These are phyloP conservation scores for Drosophila falleni DNA, from an alignment of 2,888 invertebrate species.

Conservation along the genomic window DNA sequence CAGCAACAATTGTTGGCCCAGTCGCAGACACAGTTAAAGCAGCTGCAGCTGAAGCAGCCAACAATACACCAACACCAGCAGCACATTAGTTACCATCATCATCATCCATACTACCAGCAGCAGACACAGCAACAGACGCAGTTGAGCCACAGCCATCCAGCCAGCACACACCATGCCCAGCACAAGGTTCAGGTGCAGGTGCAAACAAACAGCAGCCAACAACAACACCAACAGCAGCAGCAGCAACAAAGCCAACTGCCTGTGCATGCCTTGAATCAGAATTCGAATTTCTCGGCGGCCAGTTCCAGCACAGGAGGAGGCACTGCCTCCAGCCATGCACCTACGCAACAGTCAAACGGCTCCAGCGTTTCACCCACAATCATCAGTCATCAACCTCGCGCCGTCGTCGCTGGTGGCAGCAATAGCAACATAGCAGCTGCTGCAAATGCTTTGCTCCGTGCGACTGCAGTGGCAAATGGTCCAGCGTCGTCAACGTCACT, in stretches of 20 bases:
- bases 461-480: slow-evolving; percentile 46
- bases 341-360: slow-evolving; percentile 82
- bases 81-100: slow-evolving; percentile 75
- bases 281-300: slow-evolving; percentile 83
- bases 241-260: slow-evolving; percentile 67
- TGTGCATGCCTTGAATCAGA: slow-evolving; percentile 82
- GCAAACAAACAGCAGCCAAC: slow-evolving; percentile 11
- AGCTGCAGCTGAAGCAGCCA: slow-evolving; percentile 82
- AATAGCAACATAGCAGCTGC: slow-evolving; percentile 73
- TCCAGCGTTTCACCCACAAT: slow-evolving; percentile 83
- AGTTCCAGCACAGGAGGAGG: slow-evolving; percentile 83
- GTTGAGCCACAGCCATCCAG: slow-evolving; percentile 51
- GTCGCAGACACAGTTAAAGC: slow-evolving; percentile 82
- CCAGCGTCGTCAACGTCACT: slow-evolving; percentile 9
- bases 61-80: slow-evolving; percentile 82
- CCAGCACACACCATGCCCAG: slow-evolving; percentile 40
- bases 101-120: slow-evolving; percentile 80
- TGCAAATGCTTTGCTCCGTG: slow-evolving; percentile 69
- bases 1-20: slow-evolving; percentile 77
- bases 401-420: slow-evolving; percentile 41
- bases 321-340: slow-evolving; percentile 83
- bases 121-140: slow-evolving; percentile 50
- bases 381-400: slow-evolving; percentile 53
- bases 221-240: slow-evolving; percentile 46
- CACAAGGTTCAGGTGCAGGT: slow-evolving; percentile 40